These are phyloP conservation scores for Sylvia atricapilla DNA, from an alignment of 2,113 vertebrate species.

Conservation along the genomic window DNA sequence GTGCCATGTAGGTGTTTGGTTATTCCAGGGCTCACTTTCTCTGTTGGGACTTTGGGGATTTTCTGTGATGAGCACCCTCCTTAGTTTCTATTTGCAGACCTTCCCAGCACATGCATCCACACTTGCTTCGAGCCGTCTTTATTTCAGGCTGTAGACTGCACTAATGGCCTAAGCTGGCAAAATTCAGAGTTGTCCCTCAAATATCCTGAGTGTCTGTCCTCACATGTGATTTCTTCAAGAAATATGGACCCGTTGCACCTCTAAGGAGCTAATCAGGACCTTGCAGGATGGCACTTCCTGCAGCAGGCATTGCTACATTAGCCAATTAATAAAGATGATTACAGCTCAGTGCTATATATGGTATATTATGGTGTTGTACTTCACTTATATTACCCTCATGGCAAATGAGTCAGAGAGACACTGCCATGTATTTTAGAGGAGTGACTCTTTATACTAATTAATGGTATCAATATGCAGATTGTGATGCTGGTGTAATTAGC, in stretches of 20 bases:
- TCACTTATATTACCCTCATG: slow-evolving; percentile 55
- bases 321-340: slow-evolving; percentile 72
- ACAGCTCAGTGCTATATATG: slow-evolving; percentile 63
- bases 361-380: slow-evolving; percentile 35
- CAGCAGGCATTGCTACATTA: slow-evolving; percentile 27
- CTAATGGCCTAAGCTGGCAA: not conserved
- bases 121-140: not conserved
- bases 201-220: not conserved
- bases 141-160: not conserved
- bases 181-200: not conserved
- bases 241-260: not conserved
- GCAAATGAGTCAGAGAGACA: slow-evolving; percentile 57
- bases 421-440: slow-evolving; percentile 66
- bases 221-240: not conserved
- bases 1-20: not conserved
- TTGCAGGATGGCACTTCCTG: slow-evolving; percentile 27
- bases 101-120: not conserved
- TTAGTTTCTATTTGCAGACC: not conserved
- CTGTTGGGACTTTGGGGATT: not conserved
- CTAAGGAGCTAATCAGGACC: not conserved
- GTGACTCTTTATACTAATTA: slow-evolving; percentile 76
- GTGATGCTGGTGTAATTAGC: slow-evolving; percentile 69
- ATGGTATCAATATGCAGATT: slow-evolving; percentile 75
- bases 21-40: not conserved
- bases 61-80: not conserved